Conservation (phyloP, 2,113 vertebrate genomes). For the Microcebus murinus region DNA sequence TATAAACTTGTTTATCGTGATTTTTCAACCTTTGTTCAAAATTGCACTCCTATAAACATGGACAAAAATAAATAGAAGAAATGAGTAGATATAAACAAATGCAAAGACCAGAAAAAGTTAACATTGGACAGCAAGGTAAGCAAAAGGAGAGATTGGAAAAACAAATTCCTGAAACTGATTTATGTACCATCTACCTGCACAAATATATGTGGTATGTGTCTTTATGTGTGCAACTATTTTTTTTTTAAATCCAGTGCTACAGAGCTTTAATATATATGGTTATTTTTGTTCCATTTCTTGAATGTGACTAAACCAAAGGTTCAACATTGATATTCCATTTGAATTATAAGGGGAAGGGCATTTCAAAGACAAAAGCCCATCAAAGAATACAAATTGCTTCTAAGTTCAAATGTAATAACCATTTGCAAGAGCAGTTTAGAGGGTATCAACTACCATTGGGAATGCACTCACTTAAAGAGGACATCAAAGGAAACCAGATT, state of each 20-base stretch:
- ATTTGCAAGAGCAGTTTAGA: conserved; percentile 48
- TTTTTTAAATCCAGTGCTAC: background rate
- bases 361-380: conserved; percentile 72
- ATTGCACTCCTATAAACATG: background rate
- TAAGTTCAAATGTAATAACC: conserved; percentile 66
- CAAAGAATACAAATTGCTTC: conserved; percentile 67
- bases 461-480: conserved; percentile 55
- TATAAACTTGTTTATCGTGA: background rate
- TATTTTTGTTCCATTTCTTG: background rate
- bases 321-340: conserved; percentile 45
- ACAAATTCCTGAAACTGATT: background rate
- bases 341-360: conserved; percentile 44
- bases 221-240: background rate
- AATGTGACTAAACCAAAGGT: background rate
- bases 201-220: background rate
- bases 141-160: background rate
- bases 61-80: background rate
- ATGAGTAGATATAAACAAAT: background rate
- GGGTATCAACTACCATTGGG: conserved; percentile 31
- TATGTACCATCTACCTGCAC: background rate
- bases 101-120: background rate
- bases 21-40: background rate
- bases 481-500: conserved; percentile 37
- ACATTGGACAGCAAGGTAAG: background rate
- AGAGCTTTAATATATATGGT: background rate